Base-by-base conservation (phyloP, 2,113 vertebrate species). In the Xenus cinereus region DNA sequence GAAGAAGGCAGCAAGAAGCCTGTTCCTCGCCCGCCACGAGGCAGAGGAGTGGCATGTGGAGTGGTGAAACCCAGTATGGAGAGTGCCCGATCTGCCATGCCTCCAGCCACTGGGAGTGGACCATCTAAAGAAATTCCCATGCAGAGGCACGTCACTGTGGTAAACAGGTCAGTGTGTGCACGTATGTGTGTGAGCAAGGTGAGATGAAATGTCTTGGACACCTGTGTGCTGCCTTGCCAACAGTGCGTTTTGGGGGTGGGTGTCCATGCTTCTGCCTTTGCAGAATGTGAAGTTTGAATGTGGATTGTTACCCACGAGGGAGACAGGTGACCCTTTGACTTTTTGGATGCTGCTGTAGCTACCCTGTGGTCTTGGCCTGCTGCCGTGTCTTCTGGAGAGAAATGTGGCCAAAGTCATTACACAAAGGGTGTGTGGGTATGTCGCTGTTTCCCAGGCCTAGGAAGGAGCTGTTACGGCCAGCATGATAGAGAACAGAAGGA, bases 141-240 rank as follows among this genome's bases (percentile, higher is more conserved):
- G 96, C 97, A 97, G 84, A 98, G 97, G 77, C 97, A 94, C 4
- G 89, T 95, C 78, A 84, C 94, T 48, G 82, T 97, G 83, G 59
- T 93, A 3, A 93, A 94, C 93, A 98, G 98, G 98, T 98, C 62
- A 96, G 95, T 87, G 64, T 59, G 24, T 13, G 56, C 2, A 1
- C 35, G 19, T 12, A 15, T 2, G 27, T 19, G 46, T 6, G 41
- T 7, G 32, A 35, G 54, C 3, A 3, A 67, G 50, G 17, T 14
- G 21, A 35, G 27, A 13, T 3, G 14, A 46, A 22, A 12, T 3
- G 15, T 15, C 22, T 14, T 20, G 37, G 53, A 18, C 16, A 7
- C 13, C 22, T 41, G 22, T 26, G 7, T 54, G 27, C 19, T 24
- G 3, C 56, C 3, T 0, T 18, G 48, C 24, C 30, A 33, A 15